These are phyloP conservation scores for Ciconia boyciana DNA, from an alignment of 2,113 vertebrate species.

Conservation along the genomic window DNA sequence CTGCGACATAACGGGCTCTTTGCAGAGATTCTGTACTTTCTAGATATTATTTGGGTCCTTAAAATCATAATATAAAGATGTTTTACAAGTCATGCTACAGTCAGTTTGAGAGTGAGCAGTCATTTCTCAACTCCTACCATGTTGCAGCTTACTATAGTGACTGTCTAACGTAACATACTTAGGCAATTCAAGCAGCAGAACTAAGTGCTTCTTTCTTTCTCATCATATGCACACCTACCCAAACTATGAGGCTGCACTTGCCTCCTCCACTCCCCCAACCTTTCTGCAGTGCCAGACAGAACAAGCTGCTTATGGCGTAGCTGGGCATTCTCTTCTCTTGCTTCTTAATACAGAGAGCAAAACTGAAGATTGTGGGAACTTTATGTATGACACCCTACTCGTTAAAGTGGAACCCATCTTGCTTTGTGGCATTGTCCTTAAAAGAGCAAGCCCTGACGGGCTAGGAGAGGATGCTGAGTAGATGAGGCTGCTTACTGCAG, in stretches of 20 bases:
- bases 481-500: neutral
- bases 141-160: neutral
- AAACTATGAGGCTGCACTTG: neutral
- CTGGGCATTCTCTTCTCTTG: neutral
- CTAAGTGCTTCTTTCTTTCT: neutral
- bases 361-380: neutral
- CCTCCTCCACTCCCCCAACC: neutral
- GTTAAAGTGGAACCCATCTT: neutral
- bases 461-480: neutral
- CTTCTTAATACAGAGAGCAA: neutral
- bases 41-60: neutral
- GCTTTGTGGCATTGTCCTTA: neutral
- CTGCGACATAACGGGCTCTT: neutral
- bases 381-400: fast-evolving
- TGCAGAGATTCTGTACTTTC: neutral
- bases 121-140: neutral
- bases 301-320: neutral
- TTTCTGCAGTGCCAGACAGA: neutral
- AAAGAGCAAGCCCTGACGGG: neutral
- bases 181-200: neutral
- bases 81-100: neutral
- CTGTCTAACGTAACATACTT: neutral
- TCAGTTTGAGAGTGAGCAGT: neutral
- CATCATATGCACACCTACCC: too few relatives aligned
- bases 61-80: neutral